Evolutionary conservation across 2,113 vertebrate genomes (phyloP).

Genomic region (Colius striatus): DNA sequence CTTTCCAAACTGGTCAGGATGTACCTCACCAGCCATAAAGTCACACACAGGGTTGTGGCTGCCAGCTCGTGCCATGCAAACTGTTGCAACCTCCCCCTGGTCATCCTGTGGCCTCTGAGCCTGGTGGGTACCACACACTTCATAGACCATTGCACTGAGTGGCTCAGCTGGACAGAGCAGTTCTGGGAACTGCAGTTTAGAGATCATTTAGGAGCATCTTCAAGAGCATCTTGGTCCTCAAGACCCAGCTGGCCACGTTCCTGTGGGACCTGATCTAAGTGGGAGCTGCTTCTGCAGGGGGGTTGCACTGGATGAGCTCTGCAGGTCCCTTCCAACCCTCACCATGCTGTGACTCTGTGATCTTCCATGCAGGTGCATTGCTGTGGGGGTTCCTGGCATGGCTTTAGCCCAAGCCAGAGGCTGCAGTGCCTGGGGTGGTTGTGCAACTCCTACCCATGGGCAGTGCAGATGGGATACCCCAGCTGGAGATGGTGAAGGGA

Average conservation of each 20-base stretch:
- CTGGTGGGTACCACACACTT: not conserved
- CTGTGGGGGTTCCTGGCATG: not conserved
- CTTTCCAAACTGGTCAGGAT: not conserved
- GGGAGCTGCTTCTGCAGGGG: too few relatives aligned
- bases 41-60: accelerated
- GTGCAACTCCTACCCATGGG: not conserved
- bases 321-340: too few relatives aligned
- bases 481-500: not conserved
- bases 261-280: too few relatives aligned
- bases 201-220: not conserved
- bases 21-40: not conserved
- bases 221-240: too few relatives aligned
- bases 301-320: too few relatives aligned
- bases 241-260: too few relatives aligned
- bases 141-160: not conserved
- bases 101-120: not conserved
- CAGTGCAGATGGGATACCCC: too few relatives aligned
- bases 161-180: not conserved
- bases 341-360: too few relatives aligned
- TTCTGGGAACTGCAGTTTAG: not conserved
- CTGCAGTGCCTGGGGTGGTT: not conserved
- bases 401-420: not conserved
- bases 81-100: not conserved
- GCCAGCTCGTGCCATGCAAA: accelerated
- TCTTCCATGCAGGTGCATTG: not conserved